Evolutionary conservation across 2,797 vertebrate genomes (phyloP).

Genomic region (Sebastes goodei): DNA sequence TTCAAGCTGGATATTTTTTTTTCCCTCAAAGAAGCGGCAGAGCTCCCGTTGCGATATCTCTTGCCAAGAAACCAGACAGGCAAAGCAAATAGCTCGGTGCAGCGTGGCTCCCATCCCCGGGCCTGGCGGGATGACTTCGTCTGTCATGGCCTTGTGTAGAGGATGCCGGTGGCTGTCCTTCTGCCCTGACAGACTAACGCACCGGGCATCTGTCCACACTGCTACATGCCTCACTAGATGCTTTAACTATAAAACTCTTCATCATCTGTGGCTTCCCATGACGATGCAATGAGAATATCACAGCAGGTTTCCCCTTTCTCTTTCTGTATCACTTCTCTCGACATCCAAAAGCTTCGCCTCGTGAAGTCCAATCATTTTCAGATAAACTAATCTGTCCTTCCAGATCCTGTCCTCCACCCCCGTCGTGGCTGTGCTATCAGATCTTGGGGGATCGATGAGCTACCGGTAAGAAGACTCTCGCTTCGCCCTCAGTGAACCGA

Average conservation of each 20-base stretch:
- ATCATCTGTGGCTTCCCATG: conserved; percentile 4
- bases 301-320: background rate
- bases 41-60: conserved; percentile 28
- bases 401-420: background rate
- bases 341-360: background rate
- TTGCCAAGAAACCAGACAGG: conserved; percentile 48
- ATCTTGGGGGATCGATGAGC: conserved; percentile 49
- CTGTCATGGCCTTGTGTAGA: conserved; percentile 34
- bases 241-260: conserved; percentile 4
- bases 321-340: background rate
- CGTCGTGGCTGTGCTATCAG: conserved; percentile 20
- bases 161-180: conserved; percentile 17
- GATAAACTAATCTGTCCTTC: conserved; percentile 42
- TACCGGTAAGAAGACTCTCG: conserved; percentile 43
- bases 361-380: conserved; percentile 37
- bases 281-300: background rate
- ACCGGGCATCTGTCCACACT: conserved; percentile 1
- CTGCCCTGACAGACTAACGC: conserved; percentile 19
- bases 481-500: conserved; percentile 32
- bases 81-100: conserved; percentile 40
- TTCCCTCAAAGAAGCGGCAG: background rate
- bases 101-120: background rate
- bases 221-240: background rate
- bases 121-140: conserved; percentile 29
- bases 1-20: conserved; percentile 3